A percentile compares a stretch with the other conserved stretches of the same genome.
Conservation (phyloP, 2,888 invertebrate species). For the Drosophila austrosaltans region DNA sequence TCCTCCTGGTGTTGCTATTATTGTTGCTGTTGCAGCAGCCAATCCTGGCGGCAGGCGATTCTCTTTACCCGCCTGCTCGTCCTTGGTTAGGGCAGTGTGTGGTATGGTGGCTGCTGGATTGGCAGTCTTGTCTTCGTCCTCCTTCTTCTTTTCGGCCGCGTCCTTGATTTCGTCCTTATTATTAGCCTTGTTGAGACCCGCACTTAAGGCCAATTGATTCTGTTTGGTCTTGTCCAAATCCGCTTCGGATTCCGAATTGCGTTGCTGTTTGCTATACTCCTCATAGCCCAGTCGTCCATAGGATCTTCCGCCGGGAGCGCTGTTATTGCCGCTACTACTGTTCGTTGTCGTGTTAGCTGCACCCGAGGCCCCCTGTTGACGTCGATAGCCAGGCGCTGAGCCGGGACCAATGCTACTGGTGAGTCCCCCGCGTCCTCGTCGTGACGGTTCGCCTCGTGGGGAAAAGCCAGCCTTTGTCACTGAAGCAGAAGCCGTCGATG, state of each 20-base stretch:
- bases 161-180: conserved; percentile 61
- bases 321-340: conserved; percentile 18
- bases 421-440: conserved; percentile 88
- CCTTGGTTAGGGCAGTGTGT: conserved; percentile 70
- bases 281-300: conserved; percentile 78
- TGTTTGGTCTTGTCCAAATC: conserved; percentile 88
- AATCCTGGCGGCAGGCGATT: conserved; percentile 63
- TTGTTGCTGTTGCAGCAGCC: conserved; percentile 35
- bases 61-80: conserved; percentile 46
- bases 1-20: conserved; percentile 35
- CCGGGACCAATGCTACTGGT: conserved; percentile 84
- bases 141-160: conserved; percentile 46
- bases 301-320: conserved; percentile 48
- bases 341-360: conserved; percentile 13
- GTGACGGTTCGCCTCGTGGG: conserved; percentile 94
- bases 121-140: conserved; percentile 71
- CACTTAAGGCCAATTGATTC: conserved; percentile 87
- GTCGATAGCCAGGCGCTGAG: conserved; percentile 77
- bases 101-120: conserved; percentile 53
- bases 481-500: conserved; percentile 24
- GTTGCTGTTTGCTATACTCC: conserved; percentile 72
- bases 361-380: conserved; percentile 80
- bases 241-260: conserved; percentile 80
- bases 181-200: conserved; percentile 85
- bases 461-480: conserved; percentile 88